Evolutionary conservation across 1,140 invertebrate genomes (phyloP).

Genomic region (Stegodyphus dumicola): DNA sequence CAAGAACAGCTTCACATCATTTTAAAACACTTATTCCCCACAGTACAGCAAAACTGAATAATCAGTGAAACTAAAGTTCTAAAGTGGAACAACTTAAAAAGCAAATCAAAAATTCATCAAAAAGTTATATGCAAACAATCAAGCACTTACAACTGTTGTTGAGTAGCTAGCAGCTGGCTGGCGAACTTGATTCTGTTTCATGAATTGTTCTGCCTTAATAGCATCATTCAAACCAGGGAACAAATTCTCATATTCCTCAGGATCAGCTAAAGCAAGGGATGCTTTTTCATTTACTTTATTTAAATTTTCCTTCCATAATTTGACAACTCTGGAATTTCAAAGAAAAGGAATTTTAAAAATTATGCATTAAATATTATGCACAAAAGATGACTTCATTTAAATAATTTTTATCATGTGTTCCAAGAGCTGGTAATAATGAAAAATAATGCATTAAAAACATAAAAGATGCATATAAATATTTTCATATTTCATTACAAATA

Average conservation of each 20-base stretch:
- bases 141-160: constrained; percentile 67
- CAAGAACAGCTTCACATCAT: neutral
- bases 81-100: neutral
- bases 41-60: neutral
- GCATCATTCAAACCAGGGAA: constrained; percentile 88
- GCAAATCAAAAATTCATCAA: neutral
- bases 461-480: no score
- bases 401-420: no score
- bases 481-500: no score
- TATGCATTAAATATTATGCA: neutral
- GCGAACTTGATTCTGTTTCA: constrained; percentile 67
- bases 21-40: neutral
- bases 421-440: no score
- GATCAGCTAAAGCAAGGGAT: constrained; percentile 93
- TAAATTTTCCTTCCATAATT: constrained; percentile 78
- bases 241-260: constrained; percentile 94
- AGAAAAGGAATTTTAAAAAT: neutral
- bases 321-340: constrained; percentile 74
- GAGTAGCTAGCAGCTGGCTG: constrained; percentile 62
- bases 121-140: neutral
- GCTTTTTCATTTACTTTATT: constrained; percentile 84
- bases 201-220: constrained; percentile 80
- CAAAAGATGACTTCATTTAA: neutral
- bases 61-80: neutral
- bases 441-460: no score